Conservation (phyloP, 2,797 vertebrate species). For the Avahi laniger region DNA sequence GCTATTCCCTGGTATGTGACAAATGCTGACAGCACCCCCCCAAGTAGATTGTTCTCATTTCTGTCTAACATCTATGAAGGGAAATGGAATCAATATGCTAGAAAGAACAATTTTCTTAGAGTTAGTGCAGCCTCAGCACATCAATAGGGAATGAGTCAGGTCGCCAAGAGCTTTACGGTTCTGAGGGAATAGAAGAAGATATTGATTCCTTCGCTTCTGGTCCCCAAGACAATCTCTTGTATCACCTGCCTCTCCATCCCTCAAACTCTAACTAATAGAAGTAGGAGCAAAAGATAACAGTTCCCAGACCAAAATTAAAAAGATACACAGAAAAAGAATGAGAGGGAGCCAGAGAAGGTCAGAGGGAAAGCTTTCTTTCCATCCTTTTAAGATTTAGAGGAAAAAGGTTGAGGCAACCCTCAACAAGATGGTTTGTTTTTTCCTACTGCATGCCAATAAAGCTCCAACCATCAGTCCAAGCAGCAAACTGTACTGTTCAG, state of each 20-base stretch:
- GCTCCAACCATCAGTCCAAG: constrained; percentile 63
- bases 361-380: constrained; percentile 67
- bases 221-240: constrained; percentile 26
- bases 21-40: background rate
- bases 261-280: constrained; percentile 48
- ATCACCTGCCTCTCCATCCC: background rate
- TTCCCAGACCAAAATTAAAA: constrained; percentile 57
- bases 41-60: constrained; percentile 36
- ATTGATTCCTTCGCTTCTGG: background rate
- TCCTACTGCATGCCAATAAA: constrained; percentile 59
- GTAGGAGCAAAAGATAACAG: constrained; percentile 31
- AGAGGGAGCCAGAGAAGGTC: constrained; percentile 44
- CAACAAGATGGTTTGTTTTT: constrained; percentile 36
- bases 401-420: constrained; percentile 60
- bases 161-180: constrained; percentile 9
- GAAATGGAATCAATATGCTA: constrained; percentile 40
- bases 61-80: constrained; percentile 43
- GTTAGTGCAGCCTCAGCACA: background rate
- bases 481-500: constrained; percentile 51
- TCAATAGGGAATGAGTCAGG: background rate
- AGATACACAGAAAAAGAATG: constrained; percentile 69
- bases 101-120: constrained; percentile 34
- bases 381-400: constrained; percentile 68
- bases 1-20: background rate
- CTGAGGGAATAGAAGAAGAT: constrained; percentile 31